Conservation (phyloP, 2,888 invertebrate genomes). For the Meloe dianella region DNA sequence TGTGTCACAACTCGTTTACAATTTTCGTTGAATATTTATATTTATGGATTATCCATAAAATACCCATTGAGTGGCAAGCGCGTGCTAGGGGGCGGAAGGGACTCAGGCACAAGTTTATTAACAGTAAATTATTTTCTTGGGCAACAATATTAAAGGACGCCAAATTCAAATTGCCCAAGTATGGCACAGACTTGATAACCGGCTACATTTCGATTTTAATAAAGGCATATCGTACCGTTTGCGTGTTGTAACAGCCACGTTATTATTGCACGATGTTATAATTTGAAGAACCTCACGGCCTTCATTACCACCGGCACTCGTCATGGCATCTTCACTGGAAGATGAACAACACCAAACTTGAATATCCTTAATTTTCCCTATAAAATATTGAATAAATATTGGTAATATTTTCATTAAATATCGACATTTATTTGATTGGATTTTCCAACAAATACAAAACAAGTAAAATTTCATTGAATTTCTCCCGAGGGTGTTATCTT, state of each 20-base stretch:
- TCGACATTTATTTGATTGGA: slow-evolving; percentile 8
- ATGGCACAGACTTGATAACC: no score
- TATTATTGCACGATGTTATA: slow-evolving; percentile 56
- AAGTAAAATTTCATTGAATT: slow-evolving; percentile 20
- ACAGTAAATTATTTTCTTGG: no score
- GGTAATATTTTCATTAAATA: slow-evolving; percentile 18
- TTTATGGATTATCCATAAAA: not conserved
- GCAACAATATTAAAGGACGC: no score
- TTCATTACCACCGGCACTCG: slow-evolving; percentile 44
- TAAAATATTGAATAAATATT: slow-evolving; percentile 1
- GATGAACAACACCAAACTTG: slow-evolving; percentile 42
- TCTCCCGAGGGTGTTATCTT: slow-evolving; percentile 48
- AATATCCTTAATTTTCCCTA: slow-evolving; percentile 44
- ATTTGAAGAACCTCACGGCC: slow-evolving; percentile 57
- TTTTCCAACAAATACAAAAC: not conserved
- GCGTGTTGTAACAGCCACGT: slow-evolving; percentile 45
- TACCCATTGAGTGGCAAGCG: not conserved
- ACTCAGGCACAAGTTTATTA: no score
- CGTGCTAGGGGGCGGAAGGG: no score
- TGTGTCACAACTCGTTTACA: not conserved
- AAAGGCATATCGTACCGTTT: slow-evolving; percentile 41
- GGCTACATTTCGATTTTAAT: no score
- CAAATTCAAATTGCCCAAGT: no score
- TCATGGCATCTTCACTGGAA: slow-evolving; percentile 47
- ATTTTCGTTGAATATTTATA: not conserved